Conservation (phyloP, 2,113 vertebrate species). For the Lucifuga dentata region DNA sequence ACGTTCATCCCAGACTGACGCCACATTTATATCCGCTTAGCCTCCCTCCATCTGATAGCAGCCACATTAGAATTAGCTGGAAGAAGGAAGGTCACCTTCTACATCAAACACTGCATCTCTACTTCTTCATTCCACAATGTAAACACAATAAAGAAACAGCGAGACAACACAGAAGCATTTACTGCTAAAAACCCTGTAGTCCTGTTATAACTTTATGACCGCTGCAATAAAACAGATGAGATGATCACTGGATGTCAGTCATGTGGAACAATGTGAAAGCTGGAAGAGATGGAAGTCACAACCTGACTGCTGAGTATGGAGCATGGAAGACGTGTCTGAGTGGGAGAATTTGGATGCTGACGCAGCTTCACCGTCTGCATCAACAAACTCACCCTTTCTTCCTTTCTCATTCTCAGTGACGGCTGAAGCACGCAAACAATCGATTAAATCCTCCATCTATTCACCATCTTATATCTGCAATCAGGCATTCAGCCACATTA, state of each 20-base stretch:
- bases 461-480: conserved; percentile 11
- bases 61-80: conserved; percentile 50
- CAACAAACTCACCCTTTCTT: conserved; percentile 8
- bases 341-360: conserved; percentile 28
- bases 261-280: conserved; percentile 45
- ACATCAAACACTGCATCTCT: conserved; percentile 17
- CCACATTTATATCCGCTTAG: conserved; percentile 58
- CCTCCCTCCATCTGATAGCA: conserved; percentile 60
- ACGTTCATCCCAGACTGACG: conserved; percentile 29
- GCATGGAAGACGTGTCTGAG: no score
- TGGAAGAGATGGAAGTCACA: conserved; percentile 12
- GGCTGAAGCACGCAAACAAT: neutral
- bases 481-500: neutral
- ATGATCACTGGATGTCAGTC: conserved; percentile 41
- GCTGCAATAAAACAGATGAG: conserved; percentile 23
- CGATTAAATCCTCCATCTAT: neutral
- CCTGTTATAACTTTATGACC: conserved; percentile 35
- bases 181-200: conserved; percentile 17
- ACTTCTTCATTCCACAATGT: conserved; percentile 16
- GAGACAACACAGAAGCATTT: conserved; percentile 10
- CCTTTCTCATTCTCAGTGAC: conserved; percentile 2
- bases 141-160: no score
- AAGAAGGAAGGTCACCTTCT: conserved; percentile 70
- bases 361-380: conserved; percentile 1
- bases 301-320: conserved; percentile 7